Evolutionary conservation across 1,140 invertebrate genomes (phyloP).

Genomic region (Palaemon carinicauda): DNA sequence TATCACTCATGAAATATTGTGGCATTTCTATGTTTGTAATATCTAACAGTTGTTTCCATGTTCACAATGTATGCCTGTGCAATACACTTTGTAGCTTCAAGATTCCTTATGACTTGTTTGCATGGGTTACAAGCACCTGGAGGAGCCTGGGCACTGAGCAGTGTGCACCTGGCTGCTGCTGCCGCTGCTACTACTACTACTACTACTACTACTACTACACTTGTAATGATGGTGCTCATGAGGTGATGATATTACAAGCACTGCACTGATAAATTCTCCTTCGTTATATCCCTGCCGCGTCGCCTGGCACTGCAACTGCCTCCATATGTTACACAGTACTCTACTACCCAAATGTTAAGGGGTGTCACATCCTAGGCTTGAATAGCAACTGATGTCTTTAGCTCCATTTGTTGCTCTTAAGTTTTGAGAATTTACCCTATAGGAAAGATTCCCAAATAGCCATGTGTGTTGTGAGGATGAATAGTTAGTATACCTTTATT

Average conservation of each 20-base stretch:
- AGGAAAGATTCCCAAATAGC: too few species aligned
- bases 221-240: slow-evolving; percentile 28
- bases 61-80: slow-evolving; percentile 51
- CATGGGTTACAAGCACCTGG: slow-evolving; percentile 49
- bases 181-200: too few species aligned
- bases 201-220: neutral
- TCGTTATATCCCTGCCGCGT: neutral
- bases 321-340: neutral
- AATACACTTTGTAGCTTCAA: slow-evolving; percentile 47
- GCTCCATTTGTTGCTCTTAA: too few species aligned
- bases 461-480: too few species aligned
- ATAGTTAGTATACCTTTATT: too few species aligned
- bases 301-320: slow-evolving; percentile 9
- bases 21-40: slow-evolving; percentile 33
- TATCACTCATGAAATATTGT: slow-evolving; percentile 29
- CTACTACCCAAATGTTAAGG: neutral
- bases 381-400: neutral
- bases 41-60: slow-evolving; percentile 49
- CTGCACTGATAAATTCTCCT: neutral
- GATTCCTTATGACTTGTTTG: slow-evolving; percentile 51
- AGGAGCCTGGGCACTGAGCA: slow-evolving; percentile 38
- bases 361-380: neutral
- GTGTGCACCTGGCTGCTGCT: slow-evolving; percentile 21
- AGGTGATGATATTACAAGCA: slow-evolving; percentile 31
- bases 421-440: too few species aligned